A percentile compares a stretch with the other conserved stretches of the same genome.
Evolutionary conservation across 1,140 invertebrate genomes (phyloP).

Genomic region (Harpegnathos saltator): DNA sequence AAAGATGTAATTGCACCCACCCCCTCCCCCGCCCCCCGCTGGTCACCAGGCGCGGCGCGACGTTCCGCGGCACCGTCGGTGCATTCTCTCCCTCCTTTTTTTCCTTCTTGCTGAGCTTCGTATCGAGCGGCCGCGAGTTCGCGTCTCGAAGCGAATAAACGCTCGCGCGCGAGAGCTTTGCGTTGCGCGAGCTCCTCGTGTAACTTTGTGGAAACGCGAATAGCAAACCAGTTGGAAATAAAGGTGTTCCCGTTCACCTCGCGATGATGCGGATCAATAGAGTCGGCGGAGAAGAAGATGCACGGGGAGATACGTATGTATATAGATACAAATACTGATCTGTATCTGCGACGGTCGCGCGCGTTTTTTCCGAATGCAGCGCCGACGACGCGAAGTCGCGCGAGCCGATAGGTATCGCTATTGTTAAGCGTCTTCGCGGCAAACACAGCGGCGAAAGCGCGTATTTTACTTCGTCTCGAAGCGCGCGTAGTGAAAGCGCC

Average conservation of each 20-base stretch:
- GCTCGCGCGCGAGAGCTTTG: too few species aligned
- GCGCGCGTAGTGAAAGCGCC: too few species aligned
- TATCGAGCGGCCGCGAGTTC: background rate
- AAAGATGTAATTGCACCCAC: too few species aligned
- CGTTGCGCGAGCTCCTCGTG: background rate
- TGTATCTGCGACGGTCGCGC: constrained; percentile 3
- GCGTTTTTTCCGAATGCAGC: constrained; percentile 1
- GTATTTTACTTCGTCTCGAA: background rate
- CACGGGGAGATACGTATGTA: background rate
- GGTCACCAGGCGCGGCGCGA: too few species aligned
- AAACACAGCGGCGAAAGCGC: background rate
- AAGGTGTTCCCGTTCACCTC: constrained; percentile 25
- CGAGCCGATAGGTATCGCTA: constrained; percentile 7
- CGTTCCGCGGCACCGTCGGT: too few species aligned
- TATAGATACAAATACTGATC: too few species aligned
- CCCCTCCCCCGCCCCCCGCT: too few species aligned
- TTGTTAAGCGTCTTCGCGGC: constrained; percentile 4
- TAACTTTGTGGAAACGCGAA: constrained; percentile 30
- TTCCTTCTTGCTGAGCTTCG: background rate
- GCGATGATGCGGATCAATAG: constrained; percentile 36
- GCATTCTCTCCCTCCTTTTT: background rate
- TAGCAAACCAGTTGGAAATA: constrained; percentile 49
- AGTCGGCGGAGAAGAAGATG: background rate
- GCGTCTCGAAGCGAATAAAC: background rate
- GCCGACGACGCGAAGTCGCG: background rate